Conservation (phyloP, 2,797 vertebrate species). For the Oophaga sylvatica region DNA sequence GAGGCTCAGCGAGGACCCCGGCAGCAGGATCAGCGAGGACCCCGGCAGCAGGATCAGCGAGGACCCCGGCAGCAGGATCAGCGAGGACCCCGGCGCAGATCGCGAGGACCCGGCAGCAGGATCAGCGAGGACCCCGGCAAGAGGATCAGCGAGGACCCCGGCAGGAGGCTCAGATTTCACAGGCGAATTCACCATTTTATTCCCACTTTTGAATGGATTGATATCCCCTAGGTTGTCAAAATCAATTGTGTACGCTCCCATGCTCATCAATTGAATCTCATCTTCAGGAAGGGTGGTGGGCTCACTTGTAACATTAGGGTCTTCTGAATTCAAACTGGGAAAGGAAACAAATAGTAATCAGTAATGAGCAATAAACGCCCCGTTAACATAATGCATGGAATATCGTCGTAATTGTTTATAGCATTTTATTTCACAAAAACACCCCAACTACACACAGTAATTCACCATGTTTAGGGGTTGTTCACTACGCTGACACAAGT, state of each 20-base stretch:
- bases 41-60: not conserved
- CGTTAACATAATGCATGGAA: too few relatives aligned
- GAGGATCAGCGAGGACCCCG: not conserved
- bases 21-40: not conserved
- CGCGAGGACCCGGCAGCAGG: too few relatives aligned
- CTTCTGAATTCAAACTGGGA: not conserved
- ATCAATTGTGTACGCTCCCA: conserved; percentile 78
- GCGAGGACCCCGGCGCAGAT: not conserved
- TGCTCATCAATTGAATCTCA: conserved; percentile 75
- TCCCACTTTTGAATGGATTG: conserved; percentile 63
- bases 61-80: not conserved
- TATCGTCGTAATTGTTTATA: too few relatives aligned
- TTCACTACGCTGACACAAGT: too few relatives aligned
- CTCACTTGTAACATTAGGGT: not conserved
- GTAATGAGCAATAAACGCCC: too few relatives aligned
- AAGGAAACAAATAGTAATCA: not conserved
- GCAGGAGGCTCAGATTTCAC: conserved; percentile 42
- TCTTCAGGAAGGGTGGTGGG: conserved; percentile 62
- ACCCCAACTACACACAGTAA: too few relatives aligned
- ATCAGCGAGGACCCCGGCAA: not conserved
- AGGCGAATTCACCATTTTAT: conserved; percentile 67
- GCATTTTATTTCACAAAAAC: too few relatives aligned
- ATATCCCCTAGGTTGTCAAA: conserved; percentile 60
- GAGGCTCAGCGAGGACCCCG: not conserved
- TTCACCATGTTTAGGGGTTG: too few relatives aligned